phyloP scores from a whole-genome alignment of 2,888 invertebrate species.

The Amblyjoppa fuscipennis region DNA sequence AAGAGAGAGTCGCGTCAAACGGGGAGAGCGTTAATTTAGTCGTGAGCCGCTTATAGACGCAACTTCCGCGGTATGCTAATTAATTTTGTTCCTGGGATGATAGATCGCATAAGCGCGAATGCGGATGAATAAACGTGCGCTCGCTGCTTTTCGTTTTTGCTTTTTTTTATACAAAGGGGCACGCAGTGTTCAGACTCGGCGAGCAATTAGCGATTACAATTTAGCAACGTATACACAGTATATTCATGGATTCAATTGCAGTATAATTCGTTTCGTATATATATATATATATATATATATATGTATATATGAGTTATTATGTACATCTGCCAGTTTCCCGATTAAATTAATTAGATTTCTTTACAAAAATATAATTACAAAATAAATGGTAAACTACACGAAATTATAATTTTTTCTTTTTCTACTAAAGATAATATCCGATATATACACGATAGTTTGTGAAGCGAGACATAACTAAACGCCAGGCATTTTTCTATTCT shows the following conservation, averaged over 20 bases:
- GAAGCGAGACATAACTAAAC: background rate
- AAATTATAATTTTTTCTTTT: conserved; percentile 9
- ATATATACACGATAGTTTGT: conserved; percentile 47
- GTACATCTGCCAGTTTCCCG: background rate
- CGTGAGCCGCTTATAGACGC: conserved; percentile 42
- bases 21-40: conserved; percentile 54
- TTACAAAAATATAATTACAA: conserved; percentile 59
- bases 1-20: conserved; percentile 24
- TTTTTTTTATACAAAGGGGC: background rate
- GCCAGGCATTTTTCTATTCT: conserved; percentile 15
- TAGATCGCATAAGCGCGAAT: background rate
- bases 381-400: background rate
- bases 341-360: background rate
- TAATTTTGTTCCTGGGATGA: conserved; percentile 21
- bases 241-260: conserved; percentile 32
- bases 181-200: background rate
- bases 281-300: background rate
- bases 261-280: conserved; percentile 24
- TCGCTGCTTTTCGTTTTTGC: background rate
- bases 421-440: conserved; percentile 16
- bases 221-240: conserved; percentile 13
- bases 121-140: background rate
- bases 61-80: conserved; percentile 36
- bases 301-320: background rate
- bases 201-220: conserved; percentile 31